Evolutionary conservation across 1,140 invertebrate genomes (phyloP).

Genomic region (Calephelis virginiensis): DNA sequence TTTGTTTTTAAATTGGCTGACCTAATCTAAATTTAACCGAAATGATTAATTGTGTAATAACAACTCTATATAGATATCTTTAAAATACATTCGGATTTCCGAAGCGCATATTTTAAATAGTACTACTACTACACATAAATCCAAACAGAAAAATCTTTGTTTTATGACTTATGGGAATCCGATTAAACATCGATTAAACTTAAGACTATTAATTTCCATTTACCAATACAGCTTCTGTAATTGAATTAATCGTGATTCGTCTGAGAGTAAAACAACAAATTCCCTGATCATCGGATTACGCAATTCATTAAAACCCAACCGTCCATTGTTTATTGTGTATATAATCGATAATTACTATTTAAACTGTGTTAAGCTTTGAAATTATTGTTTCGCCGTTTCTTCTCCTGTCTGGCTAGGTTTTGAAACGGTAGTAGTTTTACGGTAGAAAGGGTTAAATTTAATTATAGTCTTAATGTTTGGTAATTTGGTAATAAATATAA

Average conservation of each 20-base stretch:
- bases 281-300: background rate
- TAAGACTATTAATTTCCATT: background rate
- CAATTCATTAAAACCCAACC: conserved; percentile 1
- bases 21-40: too few relatives aligned
- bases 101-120: too few relatives aligned
- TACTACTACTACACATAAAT: background rate
- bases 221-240: background rate
- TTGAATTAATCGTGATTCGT: conserved; percentile 5
- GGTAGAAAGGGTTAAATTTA: too few relatives aligned
- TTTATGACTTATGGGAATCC: background rate
- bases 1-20: too few relatives aligned
- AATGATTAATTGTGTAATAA: too few relatives aligned
- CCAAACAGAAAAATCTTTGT: background rate
- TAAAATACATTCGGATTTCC: too few relatives aligned
- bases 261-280: conserved; percentile 1
- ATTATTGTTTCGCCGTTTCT: too few relatives aligned
- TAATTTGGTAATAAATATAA: too few relatives aligned
- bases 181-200: background rate
- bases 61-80: too few relatives aligned
- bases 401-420: too few relatives aligned
- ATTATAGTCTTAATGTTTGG: too few relatives aligned
- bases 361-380: background rate
- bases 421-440: too few relatives aligned
- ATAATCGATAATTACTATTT: background rate
- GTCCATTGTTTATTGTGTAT: conserved; percentile 1